These are phyloP conservation scores for Rhizoglyphus robini DNA, from an alignment of 1,140 invertebrate genomes.

Conservation along the genomic window DNA sequence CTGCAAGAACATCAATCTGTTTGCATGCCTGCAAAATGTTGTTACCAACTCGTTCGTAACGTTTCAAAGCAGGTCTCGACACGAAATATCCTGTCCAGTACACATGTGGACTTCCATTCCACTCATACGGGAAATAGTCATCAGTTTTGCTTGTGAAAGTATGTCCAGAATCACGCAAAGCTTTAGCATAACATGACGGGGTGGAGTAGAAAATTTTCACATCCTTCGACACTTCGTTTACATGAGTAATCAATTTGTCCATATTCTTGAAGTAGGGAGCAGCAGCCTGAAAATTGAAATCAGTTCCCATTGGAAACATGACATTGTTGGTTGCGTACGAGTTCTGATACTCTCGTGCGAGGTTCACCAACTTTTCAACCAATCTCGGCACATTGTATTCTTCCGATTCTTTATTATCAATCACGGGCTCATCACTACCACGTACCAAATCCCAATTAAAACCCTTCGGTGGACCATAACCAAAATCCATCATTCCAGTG, in stretches of 20 bases:
- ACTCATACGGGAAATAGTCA: conserved; percentile 76
- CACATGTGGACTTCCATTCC: conserved; percentile 1
- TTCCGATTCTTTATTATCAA: conserved; percentile 16
- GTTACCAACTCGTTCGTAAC: conserved; percentile 44
- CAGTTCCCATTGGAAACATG: conserved; percentile 21
- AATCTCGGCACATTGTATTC: conserved; percentile 19
- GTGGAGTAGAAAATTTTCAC: conserved; percentile 62
- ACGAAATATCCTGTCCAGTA: conserved; percentile 89
- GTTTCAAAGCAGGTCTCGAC: conserved; percentile 47
- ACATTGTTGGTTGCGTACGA: conserved; percentile 20
- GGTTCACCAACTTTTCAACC: conserved; percentile 7
- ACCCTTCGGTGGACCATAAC: conserved; percentile 10
- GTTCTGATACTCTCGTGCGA: not conserved
- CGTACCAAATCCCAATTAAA: not conserved
- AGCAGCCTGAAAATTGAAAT: conserved; percentile 37
- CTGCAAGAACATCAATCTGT: conserved; percentile 28
- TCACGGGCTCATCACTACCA: conserved; percentile 9
- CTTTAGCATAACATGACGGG: conserved; percentile 55
- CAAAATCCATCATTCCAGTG: conserved; percentile 13
- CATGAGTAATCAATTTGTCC: conserved; percentile 60
- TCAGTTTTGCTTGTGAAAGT: conserved; percentile 44
- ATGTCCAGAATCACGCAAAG: conserved; percentile 42
- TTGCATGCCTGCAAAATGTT: conserved; percentile 64
- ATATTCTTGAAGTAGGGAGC: conserved; percentile 68
- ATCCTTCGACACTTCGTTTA: conserved; percentile 35